A percentile compares a stretch with the other conserved stretches of the same genome.
Conservation (phyloP, 2,888 invertebrate genomes). For the Harpalus rufipes region DNA sequence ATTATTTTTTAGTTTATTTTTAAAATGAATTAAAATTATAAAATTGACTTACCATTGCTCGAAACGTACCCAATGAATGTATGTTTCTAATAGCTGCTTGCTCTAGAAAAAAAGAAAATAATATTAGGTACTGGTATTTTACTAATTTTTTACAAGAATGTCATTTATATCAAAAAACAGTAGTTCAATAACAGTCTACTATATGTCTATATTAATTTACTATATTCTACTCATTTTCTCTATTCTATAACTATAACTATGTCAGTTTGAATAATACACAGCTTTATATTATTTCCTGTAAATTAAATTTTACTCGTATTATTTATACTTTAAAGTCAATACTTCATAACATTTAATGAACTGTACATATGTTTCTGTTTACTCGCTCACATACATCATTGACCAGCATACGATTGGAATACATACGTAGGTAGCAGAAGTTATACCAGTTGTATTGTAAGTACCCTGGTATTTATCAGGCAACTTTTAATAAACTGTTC, state of each 20-base stretch:
- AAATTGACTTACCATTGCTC: no score
- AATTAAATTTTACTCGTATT: neutral
- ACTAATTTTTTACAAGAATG: neutral
- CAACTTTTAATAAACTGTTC: conserved; percentile 51
- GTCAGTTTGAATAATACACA: neutral
- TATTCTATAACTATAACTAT: neutral
- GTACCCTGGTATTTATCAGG: conserved; percentile 49
- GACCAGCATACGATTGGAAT: conserved; percentile 30
- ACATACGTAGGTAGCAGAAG: conserved; percentile 54
- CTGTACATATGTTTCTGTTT: conserved; percentile 46
- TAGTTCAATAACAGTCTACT: neutral
- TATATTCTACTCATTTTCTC: neutral
- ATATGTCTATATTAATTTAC: neutral
- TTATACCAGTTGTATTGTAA: conserved; percentile 49
- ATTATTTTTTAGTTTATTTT: no score
- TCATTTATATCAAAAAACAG: neutral
- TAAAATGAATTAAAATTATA: no score
- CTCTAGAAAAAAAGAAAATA: neutral
- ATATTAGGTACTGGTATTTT: no score
- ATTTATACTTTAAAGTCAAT: neutral
- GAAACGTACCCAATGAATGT: no score
- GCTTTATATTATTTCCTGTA: neutral
- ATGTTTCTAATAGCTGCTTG: neutral
- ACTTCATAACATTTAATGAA: conserved; percentile 14
- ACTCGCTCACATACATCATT: conserved; percentile 44